Conservation (phyloP, 2,888 invertebrate species). For the Morinoia aosen region DNA sequence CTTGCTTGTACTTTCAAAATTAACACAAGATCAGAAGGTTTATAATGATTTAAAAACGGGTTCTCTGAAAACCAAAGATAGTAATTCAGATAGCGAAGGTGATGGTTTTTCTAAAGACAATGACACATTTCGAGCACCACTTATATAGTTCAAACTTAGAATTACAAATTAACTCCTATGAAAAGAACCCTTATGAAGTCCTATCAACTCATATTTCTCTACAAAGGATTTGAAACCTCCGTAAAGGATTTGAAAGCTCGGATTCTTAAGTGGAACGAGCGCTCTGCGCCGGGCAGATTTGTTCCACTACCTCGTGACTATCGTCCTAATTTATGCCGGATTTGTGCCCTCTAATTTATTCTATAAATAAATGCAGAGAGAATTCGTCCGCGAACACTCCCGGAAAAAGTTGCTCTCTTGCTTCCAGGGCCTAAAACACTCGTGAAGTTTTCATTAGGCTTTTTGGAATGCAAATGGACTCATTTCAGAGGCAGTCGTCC, state of each 20-base stretch:
- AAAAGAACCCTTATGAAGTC: background rate
- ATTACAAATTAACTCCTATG: no score
- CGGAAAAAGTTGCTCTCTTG: background rate
- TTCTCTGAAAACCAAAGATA: no score
- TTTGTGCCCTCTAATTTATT: background rate
- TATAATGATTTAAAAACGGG: no score
- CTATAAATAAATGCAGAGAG: conserved; percentile 3
- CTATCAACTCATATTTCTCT: no score
- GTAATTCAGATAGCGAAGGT: background rate
- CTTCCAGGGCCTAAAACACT: conserved; percentile 3
- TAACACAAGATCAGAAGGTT: no score
- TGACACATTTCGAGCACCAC: background rate
- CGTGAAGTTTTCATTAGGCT: conserved; percentile 24
- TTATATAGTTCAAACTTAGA: background rate
- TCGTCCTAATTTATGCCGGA: background rate
- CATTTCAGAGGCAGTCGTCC: conserved; percentile 23
- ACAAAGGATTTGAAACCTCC: background rate
- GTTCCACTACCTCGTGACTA: background rate
- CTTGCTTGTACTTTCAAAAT: no score
- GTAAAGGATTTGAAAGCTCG: background rate
- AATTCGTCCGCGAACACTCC: background rate
- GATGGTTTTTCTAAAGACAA: background rate
- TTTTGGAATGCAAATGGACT: conserved; percentile 45
- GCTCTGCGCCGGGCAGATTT: no score
- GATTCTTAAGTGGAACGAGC: background rate